Evolutionary conservation across 2,113 vertebrate species (phyloP), one percentile per base, ranked within the genome.

Genomic region (Ochotona princeps): DNA sequence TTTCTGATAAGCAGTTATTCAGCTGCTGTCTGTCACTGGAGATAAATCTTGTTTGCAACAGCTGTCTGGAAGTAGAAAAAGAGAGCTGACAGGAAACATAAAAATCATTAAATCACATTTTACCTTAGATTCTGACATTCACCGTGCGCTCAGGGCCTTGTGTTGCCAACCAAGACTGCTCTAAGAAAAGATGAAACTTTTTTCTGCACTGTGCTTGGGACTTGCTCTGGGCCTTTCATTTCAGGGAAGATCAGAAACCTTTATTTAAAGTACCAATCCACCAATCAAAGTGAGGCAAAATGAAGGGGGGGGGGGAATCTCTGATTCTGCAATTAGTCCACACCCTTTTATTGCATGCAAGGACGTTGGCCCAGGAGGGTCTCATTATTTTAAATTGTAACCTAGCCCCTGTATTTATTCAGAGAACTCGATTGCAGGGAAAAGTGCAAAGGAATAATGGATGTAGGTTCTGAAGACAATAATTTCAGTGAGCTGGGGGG

Each of bases 371-470:
- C 65, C 78, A 13, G 91, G 78, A 93, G 72, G 92, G 83, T 92
- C 83, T 98, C 82, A 97, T 98, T 97, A 97, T 91, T 96, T 97
- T 97, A 97, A 98, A 98, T 97, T 97, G 94, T 80, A 95, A 91
- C 78, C 94, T 87, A 96, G 81, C 74, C 82, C 93, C 94, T 97
- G 60, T 94, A 92, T 92, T 96, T 96, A 95, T 94, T 95, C 94
- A 93, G 73, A 87, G 91, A 88, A 89, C 72, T 91, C 11, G 25
- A 95, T 93, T 96, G 90, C 67, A 86, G 83, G 57, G 85, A 92
- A 95, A 63, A 76, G 35, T 78, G 83, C 69, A 18, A 69, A 72
- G 79, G 74, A 91, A 95, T 92, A 96, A 96, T 89, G 78, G 67
- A 92, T 73, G n/a, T 28, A 54, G 84, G 73, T 30, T 95, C 63